These are phyloP conservation scores for Crioceris asparagi DNA, from an alignment of 2,888 invertebrate genomes.

Conservation along the genomic window DNA sequence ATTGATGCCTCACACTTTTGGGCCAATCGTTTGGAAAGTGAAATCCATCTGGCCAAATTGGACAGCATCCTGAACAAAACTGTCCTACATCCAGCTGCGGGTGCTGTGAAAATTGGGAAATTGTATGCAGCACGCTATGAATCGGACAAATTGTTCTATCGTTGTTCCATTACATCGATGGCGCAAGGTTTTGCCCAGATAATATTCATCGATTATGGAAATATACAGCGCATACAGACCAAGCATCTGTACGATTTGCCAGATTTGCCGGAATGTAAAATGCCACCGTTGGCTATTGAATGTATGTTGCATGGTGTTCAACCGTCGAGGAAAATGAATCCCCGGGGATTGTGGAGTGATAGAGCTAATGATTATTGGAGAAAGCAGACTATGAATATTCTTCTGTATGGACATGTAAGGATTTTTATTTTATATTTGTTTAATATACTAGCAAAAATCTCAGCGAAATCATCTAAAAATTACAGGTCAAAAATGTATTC, in stretches of 20 bases:
- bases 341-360: constrained; percentile 51
- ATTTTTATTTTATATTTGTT: not conserved
- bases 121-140: constrained; percentile 49
- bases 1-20: constrained; percentile 58
- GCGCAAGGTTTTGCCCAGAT: constrained; percentile 39
- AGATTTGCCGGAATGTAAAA: constrained; percentile 18
- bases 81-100: constrained; percentile 26
- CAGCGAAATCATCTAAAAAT: too few species aligned
- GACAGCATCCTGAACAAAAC: constrained; percentile 34
- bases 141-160: constrained; percentile 40
- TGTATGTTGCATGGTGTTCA: constrained; percentile 59
- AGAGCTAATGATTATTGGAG: constrained; percentile 43
- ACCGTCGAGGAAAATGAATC: constrained; percentile 52
- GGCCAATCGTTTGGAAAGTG: constrained; percentile 45
- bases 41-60: constrained; percentile 29
- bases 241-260: constrained; percentile 40
- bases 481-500: too few species aligned
- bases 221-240: constrained; percentile 40
- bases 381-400: constrained; percentile 20
- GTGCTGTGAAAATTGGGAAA: constrained; percentile 36
- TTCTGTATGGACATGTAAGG: constrained; percentile 41
- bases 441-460: too few species aligned
- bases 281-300: constrained; percentile 57
- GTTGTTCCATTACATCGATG: constrained; percentile 38
- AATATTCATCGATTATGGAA: constrained; percentile 72